Percentiles rank a stretch among this genome's conserved stretches.
Conservation (phyloP, 2,113 vertebrate species). For the Anser brachyrhynchus region DNA sequence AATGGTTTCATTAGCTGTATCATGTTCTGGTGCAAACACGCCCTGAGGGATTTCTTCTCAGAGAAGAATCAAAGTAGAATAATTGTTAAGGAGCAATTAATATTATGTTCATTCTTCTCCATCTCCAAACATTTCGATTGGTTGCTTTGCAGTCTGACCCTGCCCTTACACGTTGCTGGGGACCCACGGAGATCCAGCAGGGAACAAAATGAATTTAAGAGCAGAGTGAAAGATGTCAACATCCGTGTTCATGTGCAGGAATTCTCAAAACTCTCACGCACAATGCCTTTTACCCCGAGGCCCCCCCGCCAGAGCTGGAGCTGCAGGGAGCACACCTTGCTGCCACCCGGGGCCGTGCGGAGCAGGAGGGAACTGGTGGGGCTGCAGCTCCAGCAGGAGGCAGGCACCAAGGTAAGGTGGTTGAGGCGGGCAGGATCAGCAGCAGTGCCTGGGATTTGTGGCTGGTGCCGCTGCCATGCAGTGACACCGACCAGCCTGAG, state of each 20-base stretch:
- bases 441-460: background rate
- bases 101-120: background rate
- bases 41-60: background rate
- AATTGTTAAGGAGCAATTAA: background rate
- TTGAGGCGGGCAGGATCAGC: background rate
- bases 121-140: background rate
- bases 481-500: too few relatives aligned
- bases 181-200: background rate
- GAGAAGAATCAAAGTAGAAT: background rate
- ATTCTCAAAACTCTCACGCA: background rate
- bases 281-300: background rate
- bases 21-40: background rate
- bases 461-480: too few relatives aligned
- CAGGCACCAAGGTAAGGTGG: background rate
- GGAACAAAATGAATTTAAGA: background rate
- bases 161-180: background rate
- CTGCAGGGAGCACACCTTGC: background rate
- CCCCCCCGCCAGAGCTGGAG: too few relatives aligned
- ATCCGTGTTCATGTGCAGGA: background rate
- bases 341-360: background rate
- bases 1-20: background rate
- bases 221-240: background rate
- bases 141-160: background rate
- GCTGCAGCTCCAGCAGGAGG: background rate
- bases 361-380: background rate